phyloP scores from a whole-genome alignment of 2,888 invertebrate genomes.

The Erebia palarica region DNA sequence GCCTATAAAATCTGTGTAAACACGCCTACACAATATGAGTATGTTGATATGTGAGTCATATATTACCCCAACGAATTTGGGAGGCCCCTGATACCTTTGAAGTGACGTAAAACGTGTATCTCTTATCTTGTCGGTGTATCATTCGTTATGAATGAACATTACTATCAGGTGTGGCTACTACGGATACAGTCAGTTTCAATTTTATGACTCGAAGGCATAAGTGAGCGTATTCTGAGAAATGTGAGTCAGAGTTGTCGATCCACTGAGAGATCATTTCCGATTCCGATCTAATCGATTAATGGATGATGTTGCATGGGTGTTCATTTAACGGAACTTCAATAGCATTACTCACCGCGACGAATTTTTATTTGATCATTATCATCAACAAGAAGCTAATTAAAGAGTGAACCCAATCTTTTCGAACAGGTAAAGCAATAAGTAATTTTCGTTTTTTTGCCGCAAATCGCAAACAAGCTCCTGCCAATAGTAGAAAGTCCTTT shows the following conservation, averaged over 20 bases:
- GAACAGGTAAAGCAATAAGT: slow-evolving; percentile 1
- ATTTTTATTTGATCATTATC: slow-evolving; percentile 24
- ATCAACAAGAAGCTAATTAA: slow-evolving; percentile 21
- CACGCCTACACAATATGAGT: slow-evolving; percentile 46
- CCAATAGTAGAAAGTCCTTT: neutral
- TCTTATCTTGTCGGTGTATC: slow-evolving; percentile 59
- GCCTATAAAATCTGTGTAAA: slow-evolving; percentile 50
- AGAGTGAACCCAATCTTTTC: slow-evolving; percentile 9
- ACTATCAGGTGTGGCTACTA: slow-evolving; percentile 53
- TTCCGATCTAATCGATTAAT: slow-evolving; percentile 50
- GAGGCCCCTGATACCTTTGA: slow-evolving; percentile 52
- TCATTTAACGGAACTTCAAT: slow-evolving; percentile 40
- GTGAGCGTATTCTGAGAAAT: slow-evolving; percentile 49
- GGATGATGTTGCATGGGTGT: slow-evolving; percentile 40
- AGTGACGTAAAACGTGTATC: slow-evolving; percentile 48
- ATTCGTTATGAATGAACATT: slow-evolving; percentile 70
- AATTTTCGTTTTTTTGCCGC: slow-evolving; percentile 10
- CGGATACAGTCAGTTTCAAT: slow-evolving; percentile 46
- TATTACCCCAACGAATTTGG: slow-evolving; percentile 58
- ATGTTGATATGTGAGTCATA: slow-evolving; percentile 48
- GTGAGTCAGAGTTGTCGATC: slow-evolving; percentile 54
- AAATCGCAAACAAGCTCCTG: slow-evolving; percentile 1
- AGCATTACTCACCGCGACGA: slow-evolving; percentile 40
- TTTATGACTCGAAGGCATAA: slow-evolving; percentile 53
- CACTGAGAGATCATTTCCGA: slow-evolving; percentile 62